A percentile compares a stretch with the other conserved stretches of the same genome.
Evolutionary conservation across 2,888 invertebrate genomes (phyloP).

Genomic region (Empis stercorea): DNA sequence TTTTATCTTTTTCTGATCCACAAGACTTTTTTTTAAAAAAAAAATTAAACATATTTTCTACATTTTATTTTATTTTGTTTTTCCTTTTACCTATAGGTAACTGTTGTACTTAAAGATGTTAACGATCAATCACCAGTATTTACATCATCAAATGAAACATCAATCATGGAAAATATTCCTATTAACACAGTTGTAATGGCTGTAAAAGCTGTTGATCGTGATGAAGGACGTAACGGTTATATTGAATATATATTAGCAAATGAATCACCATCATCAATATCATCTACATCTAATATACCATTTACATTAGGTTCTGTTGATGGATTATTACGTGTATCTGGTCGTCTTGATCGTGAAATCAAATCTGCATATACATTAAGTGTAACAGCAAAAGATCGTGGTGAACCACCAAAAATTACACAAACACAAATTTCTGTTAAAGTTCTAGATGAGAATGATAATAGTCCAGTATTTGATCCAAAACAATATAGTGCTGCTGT

Average conservation of each 20-base stretch:
- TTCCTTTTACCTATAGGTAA: constrained; percentile 48
- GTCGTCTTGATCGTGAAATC: constrained; percentile 73
- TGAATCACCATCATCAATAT: constrained; percentile 28
- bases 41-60: too few relatives aligned
- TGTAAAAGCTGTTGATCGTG: constrained; percentile 76
- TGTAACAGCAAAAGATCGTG: constrained; percentile 77
- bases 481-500: constrained; percentile 82
- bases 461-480: constrained; percentile 77
- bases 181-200: constrained; percentile 78
- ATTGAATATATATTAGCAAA: constrained; percentile 74
- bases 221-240: constrained; percentile 83
- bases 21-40: too few relatives aligned
- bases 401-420: constrained; percentile 65
- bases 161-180: constrained; percentile 73
- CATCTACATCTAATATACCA: constrained; percentile 27
- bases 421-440: constrained; percentile 56
- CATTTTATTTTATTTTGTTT: too few relatives aligned
- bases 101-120: constrained; percentile 74
- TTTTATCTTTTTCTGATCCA: too few relatives aligned
- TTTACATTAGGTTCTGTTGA: constrained; percentile 80
- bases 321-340: constrained; percentile 72
- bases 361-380: constrained; percentile 60
- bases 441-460: constrained; percentile 80
- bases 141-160: constrained; percentile 62
- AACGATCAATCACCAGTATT: constrained; percentile 87